These are phyloP conservation scores for Leptinotarsa defecta DNA, from an alignment of 1,140 invertebrate genomes.

Conservation along the genomic window DNA sequence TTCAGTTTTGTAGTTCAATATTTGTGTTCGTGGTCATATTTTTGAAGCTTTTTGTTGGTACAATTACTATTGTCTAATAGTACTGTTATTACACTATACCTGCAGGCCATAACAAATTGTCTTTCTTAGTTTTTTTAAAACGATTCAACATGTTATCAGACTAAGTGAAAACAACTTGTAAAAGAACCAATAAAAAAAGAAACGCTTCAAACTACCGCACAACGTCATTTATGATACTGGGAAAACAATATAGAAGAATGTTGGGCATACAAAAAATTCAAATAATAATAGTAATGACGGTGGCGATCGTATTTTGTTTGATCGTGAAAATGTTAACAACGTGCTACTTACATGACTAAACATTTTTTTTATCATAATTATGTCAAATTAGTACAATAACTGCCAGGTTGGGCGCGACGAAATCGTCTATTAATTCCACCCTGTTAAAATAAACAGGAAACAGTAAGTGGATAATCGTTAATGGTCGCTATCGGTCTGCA, in stretches of 20 bases:
- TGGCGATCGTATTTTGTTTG: slow-evolving; percentile 15
- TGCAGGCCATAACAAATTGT: too few relatives aligned
- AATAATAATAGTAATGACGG: slow-evolving; percentile 22
- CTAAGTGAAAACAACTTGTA: too few relatives aligned
- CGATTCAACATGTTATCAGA: too few relatives aligned
- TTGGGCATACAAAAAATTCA: slow-evolving; percentile 1
- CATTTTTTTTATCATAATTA: slow-evolving; percentile 28
- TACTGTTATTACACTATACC: too few relatives aligned
- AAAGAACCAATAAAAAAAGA: too few relatives aligned
- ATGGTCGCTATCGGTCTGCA: slow-evolving; percentile 32
- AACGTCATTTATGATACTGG: too few relatives aligned
- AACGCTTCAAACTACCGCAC: too few relatives aligned
- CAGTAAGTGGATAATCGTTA: slow-evolving; percentile 38
- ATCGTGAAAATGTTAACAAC: slow-evolving; percentile 24
- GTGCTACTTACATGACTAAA: slow-evolving; percentile 26
- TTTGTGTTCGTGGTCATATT: too few relatives aligned
- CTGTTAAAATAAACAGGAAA: slow-evolving; percentile 40
- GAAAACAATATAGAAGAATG: not conserved
- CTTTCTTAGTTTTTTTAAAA: too few relatives aligned
- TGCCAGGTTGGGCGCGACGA: slow-evolving; percentile 22
- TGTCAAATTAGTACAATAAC: slow-evolving; percentile 33
- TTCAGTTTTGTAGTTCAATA: too few relatives aligned
- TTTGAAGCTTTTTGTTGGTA: too few relatives aligned
- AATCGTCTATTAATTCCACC: slow-evolving; percentile 30
- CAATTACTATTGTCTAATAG: too few relatives aligned